Evolutionary conservation across 2,888 invertebrate genomes (phyloP), one percentile per base, ranked within the genome.

Genomic region (Pyrochroa serraticornis): DNA sequence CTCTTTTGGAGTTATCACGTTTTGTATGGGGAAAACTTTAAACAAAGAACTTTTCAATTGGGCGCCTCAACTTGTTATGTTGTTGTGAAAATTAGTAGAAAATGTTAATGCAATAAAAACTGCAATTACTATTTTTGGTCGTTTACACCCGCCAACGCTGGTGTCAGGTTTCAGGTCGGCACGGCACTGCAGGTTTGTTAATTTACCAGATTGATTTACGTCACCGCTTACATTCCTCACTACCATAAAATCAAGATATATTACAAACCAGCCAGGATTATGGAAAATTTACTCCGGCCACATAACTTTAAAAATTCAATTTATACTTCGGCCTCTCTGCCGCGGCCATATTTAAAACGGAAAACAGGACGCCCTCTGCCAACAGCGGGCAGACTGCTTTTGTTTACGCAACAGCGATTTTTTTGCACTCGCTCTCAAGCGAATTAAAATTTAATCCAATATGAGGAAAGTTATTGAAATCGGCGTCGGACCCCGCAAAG

Each of bases 161-260:
- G 39, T 45, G 51, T 57, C 57, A 51, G 51, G 51, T 57, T 57
- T 51, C 52, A 61, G 61, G 63, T 58, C 65, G 52, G 56, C 58
- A 50, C 60, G 35, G 52, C 60, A 57, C 59, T 62, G 66, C 68
- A 66, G 70, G 70, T 72, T 71, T 70, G 72, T 74, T 75, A 74
- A 75, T 75, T 75, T 73, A 70, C 69, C 70, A 73, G 75, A 77
- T 77, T 77, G 77, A 77, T 76, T 76, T 76, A 76, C 74, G 73
- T 75, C 75, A 76, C 66, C 70, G 68, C 69, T 70, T 70, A 69
- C 74, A 75, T 75, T 76, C 74, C 72, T 71, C 71, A 70, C 71
- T 67, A 71, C 72, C 72, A 74, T 76, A 75, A 76, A 75, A 75
- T 69, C 72, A 72, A 74, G 74, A 76, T 75, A 75, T 75, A 74